Base-by-base conservation (phyloP, 2,888 invertebrate species). In the Strigamia maritima region DNA sequence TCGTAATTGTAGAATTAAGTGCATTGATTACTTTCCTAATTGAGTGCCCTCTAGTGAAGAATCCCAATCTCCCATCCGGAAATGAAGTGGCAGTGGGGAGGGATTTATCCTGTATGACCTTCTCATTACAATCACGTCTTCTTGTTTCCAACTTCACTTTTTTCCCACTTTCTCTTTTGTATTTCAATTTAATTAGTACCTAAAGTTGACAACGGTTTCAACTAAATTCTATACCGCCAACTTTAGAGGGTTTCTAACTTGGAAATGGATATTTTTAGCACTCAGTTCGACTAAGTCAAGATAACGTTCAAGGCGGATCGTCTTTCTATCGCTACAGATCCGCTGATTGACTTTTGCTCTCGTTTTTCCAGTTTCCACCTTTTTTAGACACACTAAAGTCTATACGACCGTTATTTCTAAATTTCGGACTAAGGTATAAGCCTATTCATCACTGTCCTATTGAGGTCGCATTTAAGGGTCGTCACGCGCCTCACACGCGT, bases 21-120 rank as follows among this genome's bases (percentile, higher is more conserved):
- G 54, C 54, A 54, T 54, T 54, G 54, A 54, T 54, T 54, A 54
- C 54, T 54, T 54, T 54, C 54, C 54, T 54, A 54, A 54, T 54
- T 54, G 54, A 54, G 54, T 54, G 54, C 19, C 54, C 54, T 54
- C 54, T 54, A 54, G 54, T 54, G 54, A 54, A 54, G 54, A 54
- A 54, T 54, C 54, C 54, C 54, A 54, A 54, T 54, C 54, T 54
- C 54, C 54, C 54, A 54, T 54, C 54, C 54, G 54, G 54, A 54
- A 54, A 54, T 54, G 54, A 54, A 54, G 54, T 54, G 54, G n/a
- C 19, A n/a, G 54, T 19, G 54, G 54, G 54, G 54, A 54, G 54
- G 54, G 54, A 54, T n/a, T 54, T 54, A 54, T 54, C 54, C 54
- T 54, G 54, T 54, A 19, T 54, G 54, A n/a, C 54, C 54, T 54